Base-by-base conservation (phyloP, 2,888 invertebrate species). In the Ormyrus nitidulus region DNA sequence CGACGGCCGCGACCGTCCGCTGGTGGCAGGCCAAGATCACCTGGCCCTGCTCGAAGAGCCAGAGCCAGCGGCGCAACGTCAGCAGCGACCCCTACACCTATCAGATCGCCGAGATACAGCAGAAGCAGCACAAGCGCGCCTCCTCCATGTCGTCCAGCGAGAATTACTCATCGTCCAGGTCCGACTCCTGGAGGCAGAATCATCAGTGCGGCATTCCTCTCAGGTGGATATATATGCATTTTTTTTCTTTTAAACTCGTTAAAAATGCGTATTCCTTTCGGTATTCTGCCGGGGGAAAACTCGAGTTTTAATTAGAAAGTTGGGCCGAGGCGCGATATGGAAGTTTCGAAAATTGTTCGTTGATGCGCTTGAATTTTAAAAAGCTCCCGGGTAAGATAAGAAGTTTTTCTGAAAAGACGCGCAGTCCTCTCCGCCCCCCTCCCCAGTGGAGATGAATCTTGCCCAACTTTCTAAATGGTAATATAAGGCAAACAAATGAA, bases 141-240 rank as follows among this genome's bases (percentile, higher is more conserved):
- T 95, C 96, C 77, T 96, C 96, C 11, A 95, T 96, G 59, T 96
- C 97, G 0, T 96, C 97, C 56, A 95, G 95, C 84, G 97, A 97
- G 87, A 97, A 97, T 90, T 97, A 96, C 91, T 96, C 96, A 84
- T 97, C 90, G 2, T 90, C 90, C 0, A 84, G 90, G 6, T 97
- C 96, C 9, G 97, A 97, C 89, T 96, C 97, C 73, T 97, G 97
- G 96, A 92, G 95, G 3, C 95, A 95, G 88, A 92, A 93, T 77
- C 93, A 93, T 64, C 94, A 93, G 83, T 96, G 96, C 85, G 94
- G 95, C 69, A 95, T 97, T 75, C 96, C 96, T 0, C 89, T 95
- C 82, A 84, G 84, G 85, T 84, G 53, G 61, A 49, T 46, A 13
- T 58, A n/a, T 13, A 13, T 13, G 13, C 13, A 0, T 4, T 34